Conservation (phyloP, 2,797 vertebrate genomes). For the Arnoldichthys spilopterus region DNA sequence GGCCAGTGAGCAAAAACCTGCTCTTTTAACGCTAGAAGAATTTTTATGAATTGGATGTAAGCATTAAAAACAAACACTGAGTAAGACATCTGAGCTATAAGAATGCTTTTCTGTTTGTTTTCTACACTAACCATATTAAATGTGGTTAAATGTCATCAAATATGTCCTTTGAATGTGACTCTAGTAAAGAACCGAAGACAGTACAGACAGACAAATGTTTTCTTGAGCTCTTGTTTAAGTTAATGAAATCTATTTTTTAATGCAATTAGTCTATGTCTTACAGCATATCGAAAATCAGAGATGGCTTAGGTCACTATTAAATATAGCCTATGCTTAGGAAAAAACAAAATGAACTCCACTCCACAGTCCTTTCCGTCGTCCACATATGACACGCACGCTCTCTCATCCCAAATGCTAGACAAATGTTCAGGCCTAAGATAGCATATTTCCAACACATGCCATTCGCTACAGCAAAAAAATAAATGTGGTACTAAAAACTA, state of each 20-base stretch:
- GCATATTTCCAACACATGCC: conserved; percentile 78
- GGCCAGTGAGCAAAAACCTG: no score
- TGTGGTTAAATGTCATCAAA: background rate
- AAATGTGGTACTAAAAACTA: conserved; percentile 41
- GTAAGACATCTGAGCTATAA: background rate
- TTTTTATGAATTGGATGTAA: background rate
- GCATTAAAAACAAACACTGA: background rate
- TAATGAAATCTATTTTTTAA: no score
- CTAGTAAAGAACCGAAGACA: background rate
- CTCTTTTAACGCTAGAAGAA: background rate
- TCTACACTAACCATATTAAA: background rate
- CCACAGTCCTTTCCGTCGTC: conserved; percentile 35
- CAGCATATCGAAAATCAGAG: background rate
- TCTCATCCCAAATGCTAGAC: conserved; percentile 57
- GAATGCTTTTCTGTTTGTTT: background rate
- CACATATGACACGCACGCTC: conserved; percentile 44
- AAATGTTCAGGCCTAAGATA: conserved; percentile 52
- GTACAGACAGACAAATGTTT: no score
- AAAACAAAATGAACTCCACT: conserved; percentile 2
- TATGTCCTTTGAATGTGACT: background rate
- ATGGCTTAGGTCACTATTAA: conserved; percentile 3
- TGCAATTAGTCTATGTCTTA: no score
- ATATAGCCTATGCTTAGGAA: conserved; percentile 19
- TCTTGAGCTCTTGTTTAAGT: background rate
- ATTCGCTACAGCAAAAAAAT: conserved; percentile 57